Conservation (phyloP, 2,797 vertebrate genomes). For the Semotilus atromaculatus region DNA sequence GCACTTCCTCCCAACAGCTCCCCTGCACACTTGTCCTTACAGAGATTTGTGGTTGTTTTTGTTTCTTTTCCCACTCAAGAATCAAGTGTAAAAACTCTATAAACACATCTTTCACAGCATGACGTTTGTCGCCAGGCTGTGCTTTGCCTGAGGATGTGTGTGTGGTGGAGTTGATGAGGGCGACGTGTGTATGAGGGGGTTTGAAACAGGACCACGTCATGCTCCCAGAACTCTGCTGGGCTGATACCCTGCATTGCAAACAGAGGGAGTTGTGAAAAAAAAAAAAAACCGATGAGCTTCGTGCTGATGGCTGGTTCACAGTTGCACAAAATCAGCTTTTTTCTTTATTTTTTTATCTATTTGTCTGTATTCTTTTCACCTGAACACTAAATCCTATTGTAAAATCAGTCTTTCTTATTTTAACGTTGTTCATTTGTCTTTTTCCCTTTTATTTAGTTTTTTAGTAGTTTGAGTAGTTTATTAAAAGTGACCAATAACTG, state of each 20-base stretch:
- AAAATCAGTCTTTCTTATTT: constrained; percentile 58
- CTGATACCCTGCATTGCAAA: constrained; percentile 11
- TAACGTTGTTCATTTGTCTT: constrained; percentile 55
- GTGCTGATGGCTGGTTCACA: constrained; percentile 55
- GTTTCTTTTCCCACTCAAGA: background rate
- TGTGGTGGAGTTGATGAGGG: constrained; percentile 39
- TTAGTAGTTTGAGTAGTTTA: constrained; percentile 56
- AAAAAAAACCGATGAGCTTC: constrained; percentile 47
- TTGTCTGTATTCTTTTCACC: constrained; percentile 17
- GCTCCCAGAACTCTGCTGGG: constrained; percentile 21
- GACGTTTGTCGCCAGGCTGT: background rate
- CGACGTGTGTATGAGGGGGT: constrained; percentile 20
- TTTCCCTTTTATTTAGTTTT: constrained; percentile 33
- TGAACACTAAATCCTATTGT: constrained; percentile 47
- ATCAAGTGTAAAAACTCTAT: background rate
- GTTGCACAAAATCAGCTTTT: constrained; percentile 63
- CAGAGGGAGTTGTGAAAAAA: constrained; percentile 17
- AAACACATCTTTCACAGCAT: background rate
- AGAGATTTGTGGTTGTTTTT: constrained; percentile 7
- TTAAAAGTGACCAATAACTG: constrained; percentile 72
- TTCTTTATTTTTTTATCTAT: background rate
- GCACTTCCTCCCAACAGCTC: constrained; percentile 31
- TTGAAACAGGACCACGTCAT: constrained; percentile 21
- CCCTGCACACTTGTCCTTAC: constrained; percentile 47
- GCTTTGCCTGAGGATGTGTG: constrained; percentile 32